Evolutionary conservation across 2,888 invertebrate genomes (phyloP), one percentile per base, ranked within the genome.

Genomic region (Neoaliturus tenellus): DNA sequence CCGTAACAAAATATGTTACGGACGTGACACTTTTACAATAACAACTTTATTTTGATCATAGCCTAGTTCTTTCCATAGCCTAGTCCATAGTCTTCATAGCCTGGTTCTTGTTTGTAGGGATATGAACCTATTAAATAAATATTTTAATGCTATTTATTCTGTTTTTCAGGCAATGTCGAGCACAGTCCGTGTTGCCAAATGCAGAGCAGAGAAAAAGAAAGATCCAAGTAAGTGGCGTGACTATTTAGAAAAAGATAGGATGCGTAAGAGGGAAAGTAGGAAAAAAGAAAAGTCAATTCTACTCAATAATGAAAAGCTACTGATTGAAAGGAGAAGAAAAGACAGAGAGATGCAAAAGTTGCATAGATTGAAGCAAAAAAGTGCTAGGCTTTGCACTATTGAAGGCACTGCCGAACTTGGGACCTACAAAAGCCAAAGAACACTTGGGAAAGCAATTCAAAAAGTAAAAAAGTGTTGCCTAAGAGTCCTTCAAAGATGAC

Each of bases 401-500:
- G 62, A 62, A 35, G 35, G 6, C 35, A 6, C 35, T 28, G 20
- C 25, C 5, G 35, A 69, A 8, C 69, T 69, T 69, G 69, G 69
- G 3, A 31, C n/a, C 33, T 69, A 69, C 33, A 69, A 69, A 31
- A 69, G 69, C n/a, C 69, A 6, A 12, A 5, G 69, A 5, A 69
- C 69, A 2, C n/a, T 69, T 5, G 69, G 69, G 33, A 69, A 69
- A 69, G 69, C 69, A 17, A 31, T 69, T 31, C 31, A 8, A 3
- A 69, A 33, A 69, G n/a, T 69, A 69, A 69, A 69, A 69, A 2
- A n/a, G 33, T n/a, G 6, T n/a, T 31, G n/a, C 69, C 69, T 3
- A 69, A 69, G 8, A 33, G 69, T 33, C 69, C 69, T 14, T 69
- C 69, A 3, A 69, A 69, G 69, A 69, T 33, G n/a, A 28, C 14